These are phyloP conservation scores for Sebastes iracundus DNA, from an alignment of 2,797 vertebrate genomes.

Conservation along the genomic window DNA sequence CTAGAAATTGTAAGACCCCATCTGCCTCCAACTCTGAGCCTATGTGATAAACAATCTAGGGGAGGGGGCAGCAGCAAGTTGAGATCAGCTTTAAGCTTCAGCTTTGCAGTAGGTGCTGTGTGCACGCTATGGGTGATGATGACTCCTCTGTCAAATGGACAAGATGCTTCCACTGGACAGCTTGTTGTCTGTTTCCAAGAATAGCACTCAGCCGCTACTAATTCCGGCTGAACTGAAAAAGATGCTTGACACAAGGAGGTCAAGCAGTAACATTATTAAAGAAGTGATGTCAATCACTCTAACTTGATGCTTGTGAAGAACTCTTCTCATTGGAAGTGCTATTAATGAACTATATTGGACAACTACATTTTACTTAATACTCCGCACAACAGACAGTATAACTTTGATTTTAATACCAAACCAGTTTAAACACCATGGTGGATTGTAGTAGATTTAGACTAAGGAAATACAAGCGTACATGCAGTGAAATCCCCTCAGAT, in stretches of 20 bases:
- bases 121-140: slow-evolving; percentile 35
- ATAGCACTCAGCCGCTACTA: slow-evolving; percentile 8
- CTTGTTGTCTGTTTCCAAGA: slow-evolving; percentile 32
- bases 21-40: slow-evolving; percentile 47
- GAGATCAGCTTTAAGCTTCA: slow-evolving; percentile 60
- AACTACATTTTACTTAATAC: neutral
- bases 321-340: slow-evolving; percentile 32
- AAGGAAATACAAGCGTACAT: neutral
- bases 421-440: neutral
- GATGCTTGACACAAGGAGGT: slow-evolving; percentile 32
- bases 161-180: slow-evolving; percentile 7
- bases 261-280: slow-evolving; percentile 15
- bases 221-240: slow-evolving; percentile 19
- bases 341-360: slow-evolving; percentile 16
- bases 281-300: neutral
- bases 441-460: neutral
- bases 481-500: neutral
- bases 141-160: slow-evolving; percentile 36
- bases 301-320: slow-evolving; percentile 4
- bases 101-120: slow-evolving; percentile 40
- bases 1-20: slow-evolving; percentile 35
- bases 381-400: neutral
- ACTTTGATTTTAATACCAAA: neutral
- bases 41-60: slow-evolving; percentile 20
- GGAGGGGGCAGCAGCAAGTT: slow-evolving; percentile 17